Conservation (phyloP, 2,888 invertebrate species). For the Hypena proboscidalis region DNA sequence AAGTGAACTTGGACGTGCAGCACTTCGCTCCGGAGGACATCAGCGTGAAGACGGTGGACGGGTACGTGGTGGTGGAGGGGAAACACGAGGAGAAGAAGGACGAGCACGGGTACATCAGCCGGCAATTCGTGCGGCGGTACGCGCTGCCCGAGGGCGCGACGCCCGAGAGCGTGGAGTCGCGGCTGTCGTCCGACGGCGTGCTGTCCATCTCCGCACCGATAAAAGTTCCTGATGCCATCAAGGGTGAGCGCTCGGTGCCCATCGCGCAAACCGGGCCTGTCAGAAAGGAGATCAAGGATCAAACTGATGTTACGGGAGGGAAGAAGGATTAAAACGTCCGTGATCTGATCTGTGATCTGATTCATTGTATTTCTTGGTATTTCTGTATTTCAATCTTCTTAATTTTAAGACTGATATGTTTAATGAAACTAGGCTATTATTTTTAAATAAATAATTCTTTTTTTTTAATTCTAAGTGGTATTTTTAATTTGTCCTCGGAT, state of each 20-base stretch:
- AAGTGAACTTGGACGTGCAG: constrained; percentile 89
- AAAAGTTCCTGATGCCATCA: constrained; percentile 47
- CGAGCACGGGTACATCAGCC: constrained; percentile 88
- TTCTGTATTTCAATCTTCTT: no score
- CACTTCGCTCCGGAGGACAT: constrained; percentile 91
- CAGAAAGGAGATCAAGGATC: constrained; percentile 59
- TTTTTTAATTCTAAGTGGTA: no score
- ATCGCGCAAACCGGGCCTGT: constrained; percentile 64
- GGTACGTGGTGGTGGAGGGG: constrained; percentile 89
- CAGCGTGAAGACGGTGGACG: constrained; percentile 89
- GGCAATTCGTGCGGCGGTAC: constrained; percentile 90
- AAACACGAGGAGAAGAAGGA: constrained; percentile 91
- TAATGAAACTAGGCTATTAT: no score
- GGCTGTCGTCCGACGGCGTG: constrained; percentile 90
- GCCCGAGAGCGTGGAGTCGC: constrained; percentile 87
- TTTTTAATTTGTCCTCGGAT: no score
- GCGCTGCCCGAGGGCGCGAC: constrained; percentile 88
- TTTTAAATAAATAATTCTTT: no score
- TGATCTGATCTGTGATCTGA: no score
- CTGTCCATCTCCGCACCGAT: constrained; percentile 87
- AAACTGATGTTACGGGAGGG: no score
- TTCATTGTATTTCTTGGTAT: no score
- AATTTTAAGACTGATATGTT: no score
- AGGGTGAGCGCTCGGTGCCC: constrained; percentile 58
- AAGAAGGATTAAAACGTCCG: no score